phyloP scores from a whole-genome alignment of 2,113 vertebrate genomes.

The Bombycilla garrulus region DNA sequence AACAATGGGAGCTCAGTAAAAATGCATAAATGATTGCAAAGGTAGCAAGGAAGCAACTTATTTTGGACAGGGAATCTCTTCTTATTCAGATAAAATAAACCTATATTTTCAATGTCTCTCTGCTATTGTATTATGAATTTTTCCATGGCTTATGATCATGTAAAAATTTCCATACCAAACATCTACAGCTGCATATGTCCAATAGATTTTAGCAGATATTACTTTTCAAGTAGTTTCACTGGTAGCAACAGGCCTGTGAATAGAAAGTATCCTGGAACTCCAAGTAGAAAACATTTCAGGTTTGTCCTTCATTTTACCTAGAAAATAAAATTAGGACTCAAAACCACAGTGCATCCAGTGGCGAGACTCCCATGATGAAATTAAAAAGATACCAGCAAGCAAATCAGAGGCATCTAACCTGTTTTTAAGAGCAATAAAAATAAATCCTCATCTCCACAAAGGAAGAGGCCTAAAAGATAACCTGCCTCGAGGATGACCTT shows the following conservation, averaged over 20 bases:
- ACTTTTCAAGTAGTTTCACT: background rate
- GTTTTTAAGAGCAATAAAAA: slow-evolving; percentile 4
- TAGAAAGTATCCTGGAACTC: background rate
- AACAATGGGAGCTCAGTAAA: background rate
- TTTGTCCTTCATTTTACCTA: background rate
- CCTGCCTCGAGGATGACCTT: background rate
- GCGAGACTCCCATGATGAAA: background rate
- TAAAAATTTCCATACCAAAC: background rate
- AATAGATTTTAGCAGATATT: background rate
- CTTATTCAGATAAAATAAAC: background rate
- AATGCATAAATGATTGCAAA: background rate
- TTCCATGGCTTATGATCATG: background rate
- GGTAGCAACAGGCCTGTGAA: background rate
- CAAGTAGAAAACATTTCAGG: background rate
- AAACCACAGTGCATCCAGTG: background rate
- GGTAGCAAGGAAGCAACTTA: background rate
- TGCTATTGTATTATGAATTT: background rate
- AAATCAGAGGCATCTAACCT: background rate
- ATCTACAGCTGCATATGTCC: background rate
- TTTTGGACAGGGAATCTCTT: background rate
- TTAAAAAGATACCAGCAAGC: background rate
- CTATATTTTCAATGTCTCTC: background rate
- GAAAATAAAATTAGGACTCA: background rate
- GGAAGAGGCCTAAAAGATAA: background rate
- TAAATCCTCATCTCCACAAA: background rate